A percentile compares a stretch with the other conserved stretches of the same genome.
Evolutionary conservation across 2,888 invertebrate genomes (phyloP).

Genomic region (Stenolophus ochropezus): DNA sequence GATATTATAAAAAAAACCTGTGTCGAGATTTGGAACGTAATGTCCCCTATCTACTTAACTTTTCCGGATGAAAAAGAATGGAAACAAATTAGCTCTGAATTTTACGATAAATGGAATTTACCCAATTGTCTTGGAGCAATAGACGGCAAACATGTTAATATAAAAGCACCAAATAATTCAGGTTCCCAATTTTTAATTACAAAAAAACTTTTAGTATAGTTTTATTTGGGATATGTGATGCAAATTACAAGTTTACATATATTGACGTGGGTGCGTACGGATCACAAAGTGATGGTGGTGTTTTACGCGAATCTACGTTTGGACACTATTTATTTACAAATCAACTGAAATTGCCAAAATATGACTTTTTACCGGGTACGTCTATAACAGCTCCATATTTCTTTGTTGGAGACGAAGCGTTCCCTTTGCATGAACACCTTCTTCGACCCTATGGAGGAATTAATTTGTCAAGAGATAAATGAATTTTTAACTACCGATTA

Average conservation of each 20-base stretch:
- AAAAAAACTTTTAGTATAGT: too few relatives aligned
- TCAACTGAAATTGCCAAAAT: conserved; percentile 34
- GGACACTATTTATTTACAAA: conserved; percentile 47
- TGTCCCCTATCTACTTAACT: background rate
- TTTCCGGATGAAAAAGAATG: conserved; percentile 51
- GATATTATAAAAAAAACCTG: conserved; percentile 60
- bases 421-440: conserved; percentile 46
- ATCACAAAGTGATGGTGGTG: conserved; percentile 23
- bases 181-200: conserved; percentile 6
- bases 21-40: conserved; percentile 25
- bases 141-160: background rate
- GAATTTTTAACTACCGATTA: background rate
- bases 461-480: too few relatives aligned
- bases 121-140: too few relatives aligned
- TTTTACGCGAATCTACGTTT: too few relatives aligned
- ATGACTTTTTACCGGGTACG: conserved; percentile 31
- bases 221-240: too few relatives aligned
- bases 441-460: conserved; percentile 57
- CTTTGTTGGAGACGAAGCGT: conserved; percentile 57
- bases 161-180: background rate
- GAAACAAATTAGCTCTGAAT: conserved; percentile 49
- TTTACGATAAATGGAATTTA: conserved; percentile 33
- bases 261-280: background rate
- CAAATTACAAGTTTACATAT: background rate
- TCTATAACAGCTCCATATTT: conserved; percentile 38